Evolutionary conservation across 2,888 invertebrate species (phyloP).

Genomic region (Harpalus rufipes): DNA sequence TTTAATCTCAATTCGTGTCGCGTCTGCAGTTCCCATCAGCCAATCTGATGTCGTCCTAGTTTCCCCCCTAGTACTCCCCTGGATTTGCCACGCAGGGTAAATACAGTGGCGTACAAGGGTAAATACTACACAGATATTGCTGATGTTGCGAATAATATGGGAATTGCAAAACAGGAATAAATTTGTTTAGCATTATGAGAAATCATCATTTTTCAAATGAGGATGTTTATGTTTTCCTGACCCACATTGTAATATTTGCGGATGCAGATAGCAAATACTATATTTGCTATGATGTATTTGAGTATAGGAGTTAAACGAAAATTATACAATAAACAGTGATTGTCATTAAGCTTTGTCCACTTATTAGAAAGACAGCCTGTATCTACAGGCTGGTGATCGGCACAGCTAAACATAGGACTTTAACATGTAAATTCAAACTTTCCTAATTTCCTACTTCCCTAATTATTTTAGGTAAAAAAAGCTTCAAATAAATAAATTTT

Average conservation of each 20-base stretch:
- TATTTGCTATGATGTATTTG: too few species aligned
- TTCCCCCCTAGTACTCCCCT: slow-evolving; percentile 60
- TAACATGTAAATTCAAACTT: too few species aligned
- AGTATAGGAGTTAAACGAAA: too few species aligned
- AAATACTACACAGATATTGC: background rate
- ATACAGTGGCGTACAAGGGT: background rate
- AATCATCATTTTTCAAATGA: background rate
- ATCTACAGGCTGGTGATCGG: too few species aligned
- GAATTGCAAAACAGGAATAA: background rate
- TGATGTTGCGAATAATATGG: background rate
- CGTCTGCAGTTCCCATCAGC: slow-evolving; percentile 69
- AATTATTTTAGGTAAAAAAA: too few species aligned
- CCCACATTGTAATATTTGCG: background rate
- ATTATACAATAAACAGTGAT: too few species aligned
- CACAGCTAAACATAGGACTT: too few species aligned
- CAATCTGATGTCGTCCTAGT: slow-evolving; percentile 68
- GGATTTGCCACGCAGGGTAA: slow-evolving; percentile 13
- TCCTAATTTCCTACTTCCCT: too few species aligned
- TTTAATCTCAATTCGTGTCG: slow-evolving; percentile 70
- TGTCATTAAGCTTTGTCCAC: too few species aligned
- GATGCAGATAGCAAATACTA: too few species aligned
- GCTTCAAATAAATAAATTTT: too few species aligned
- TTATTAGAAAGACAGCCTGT: too few species aligned
- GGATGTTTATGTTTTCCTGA: background rate
- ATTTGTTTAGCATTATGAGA: background rate